Conservation (phyloP, 2,797 vertebrate genomes). For the Odontamblyopus lacepedii region DNA sequence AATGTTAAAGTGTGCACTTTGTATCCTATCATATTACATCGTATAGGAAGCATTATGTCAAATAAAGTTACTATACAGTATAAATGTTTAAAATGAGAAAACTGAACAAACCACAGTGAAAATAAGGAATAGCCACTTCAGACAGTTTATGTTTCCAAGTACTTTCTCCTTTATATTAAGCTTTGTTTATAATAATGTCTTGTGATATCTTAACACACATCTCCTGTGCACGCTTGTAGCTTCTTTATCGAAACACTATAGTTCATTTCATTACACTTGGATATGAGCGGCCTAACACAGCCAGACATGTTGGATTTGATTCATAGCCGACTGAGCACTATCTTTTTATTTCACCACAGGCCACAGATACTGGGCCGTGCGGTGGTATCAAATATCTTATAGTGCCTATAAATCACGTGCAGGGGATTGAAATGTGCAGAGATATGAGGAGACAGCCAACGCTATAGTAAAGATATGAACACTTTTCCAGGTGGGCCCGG, state of each 20-base stretch:
- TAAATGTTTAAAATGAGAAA: neutral
- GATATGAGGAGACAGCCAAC: conserved; percentile 32
- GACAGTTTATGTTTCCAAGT: neutral
- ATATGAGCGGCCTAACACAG: conserved; percentile 55
- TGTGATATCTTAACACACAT: conserved; percentile 35
- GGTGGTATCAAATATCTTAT: conserved; percentile 50
- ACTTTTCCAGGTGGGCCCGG: conserved; percentile 12
- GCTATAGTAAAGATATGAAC: conserved; percentile 23
- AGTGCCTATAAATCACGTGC: conserved; percentile 53
- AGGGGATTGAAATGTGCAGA: conserved; percentile 45
- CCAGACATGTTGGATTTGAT: conserved; percentile 63
- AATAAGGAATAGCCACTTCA: neutral
- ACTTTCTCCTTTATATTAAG: conserved; percentile 1
- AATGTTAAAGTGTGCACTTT: too few relatives aligned
- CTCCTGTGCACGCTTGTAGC: conserved; percentile 32
- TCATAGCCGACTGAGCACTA: conserved; percentile 57
- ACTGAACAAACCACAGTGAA: neutral
- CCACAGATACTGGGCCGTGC: conserved; percentile 52
- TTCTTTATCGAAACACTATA: conserved; percentile 21
- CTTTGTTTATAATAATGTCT: conserved; percentile 23
- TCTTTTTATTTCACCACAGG: conserved; percentile 48
- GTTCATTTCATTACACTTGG: conserved; percentile 47
- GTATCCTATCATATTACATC: too few relatives aligned
- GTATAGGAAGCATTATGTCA: too few relatives aligned
- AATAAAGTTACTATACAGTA: too few relatives aligned